Evolutionary conservation across 2,797 vertebrate genomes (phyloP).

Genomic region (Trematomus bernacchii): DNA sequence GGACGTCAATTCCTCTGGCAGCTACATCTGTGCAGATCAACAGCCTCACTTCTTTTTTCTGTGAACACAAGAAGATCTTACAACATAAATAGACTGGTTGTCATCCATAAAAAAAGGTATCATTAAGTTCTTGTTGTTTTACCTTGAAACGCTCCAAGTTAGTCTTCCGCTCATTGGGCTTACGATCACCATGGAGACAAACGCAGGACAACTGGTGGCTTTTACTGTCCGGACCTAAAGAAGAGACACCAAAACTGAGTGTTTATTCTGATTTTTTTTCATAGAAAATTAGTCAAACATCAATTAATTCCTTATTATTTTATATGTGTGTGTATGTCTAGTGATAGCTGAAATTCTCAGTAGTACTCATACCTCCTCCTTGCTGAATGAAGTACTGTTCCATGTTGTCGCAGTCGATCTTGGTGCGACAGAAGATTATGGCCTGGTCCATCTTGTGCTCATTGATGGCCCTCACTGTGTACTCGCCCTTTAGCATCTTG

Average conservation of each 20-base stretch:
- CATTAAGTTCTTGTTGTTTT: not conserved
- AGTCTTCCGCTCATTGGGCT: constrained; percentile 95
- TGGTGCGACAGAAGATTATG: constrained; percentile 98
- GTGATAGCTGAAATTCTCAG: not conserved
- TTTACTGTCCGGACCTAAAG: constrained; percentile 93
- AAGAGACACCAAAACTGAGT: not conserved
- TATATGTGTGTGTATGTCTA: not conserved
- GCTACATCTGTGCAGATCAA: constrained; percentile 98
- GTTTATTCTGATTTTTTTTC: not conserved
- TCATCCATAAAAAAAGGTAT: not conserved
- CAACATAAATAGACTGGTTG: not conserved
- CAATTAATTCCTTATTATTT: not conserved
- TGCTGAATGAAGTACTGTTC: constrained; percentile 96
- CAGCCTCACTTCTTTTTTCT: constrained; percentile 95
- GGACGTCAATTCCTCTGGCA: constrained; percentile 97
- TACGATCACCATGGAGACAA: constrained; percentile 97
- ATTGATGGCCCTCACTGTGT: constrained; percentile 92
- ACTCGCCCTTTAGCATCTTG: constrained; percentile 98
- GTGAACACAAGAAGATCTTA: constrained; percentile 11
- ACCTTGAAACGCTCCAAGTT: constrained; percentile 99
- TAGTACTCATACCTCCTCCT: constrained; percentile 89
- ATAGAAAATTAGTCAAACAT: not conserved
- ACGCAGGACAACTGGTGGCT: constrained; percentile 96
- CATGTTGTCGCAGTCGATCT: constrained; percentile 99
- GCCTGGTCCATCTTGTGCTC: constrained; percentile 99